These are phyloP conservation scores for Phania funesta DNA, from an alignment of 2,888 invertebrate genomes.

Conservation along the genomic window DNA sequence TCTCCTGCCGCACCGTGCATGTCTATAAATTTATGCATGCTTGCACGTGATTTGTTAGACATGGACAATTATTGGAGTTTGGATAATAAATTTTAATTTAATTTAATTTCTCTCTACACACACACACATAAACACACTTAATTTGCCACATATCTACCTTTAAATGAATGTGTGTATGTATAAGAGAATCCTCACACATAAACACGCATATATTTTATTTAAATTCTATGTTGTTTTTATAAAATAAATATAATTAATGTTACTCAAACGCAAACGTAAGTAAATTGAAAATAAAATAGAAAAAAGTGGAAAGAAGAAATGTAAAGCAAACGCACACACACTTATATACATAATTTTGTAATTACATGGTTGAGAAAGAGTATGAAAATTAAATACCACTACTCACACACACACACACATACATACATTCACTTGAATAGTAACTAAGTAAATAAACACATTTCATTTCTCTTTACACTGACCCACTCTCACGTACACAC, in stretches of 20 bases:
- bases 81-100: constrained; percentile 47
- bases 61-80: constrained; percentile 36
- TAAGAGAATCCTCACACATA: no score
- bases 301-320: neutral
- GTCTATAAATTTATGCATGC: neutral
- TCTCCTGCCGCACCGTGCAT: no score
- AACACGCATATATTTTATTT: constrained; percentile 27
- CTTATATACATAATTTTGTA: neutral
- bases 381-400: constrained; percentile 14
- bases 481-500: constrained; percentile 3
- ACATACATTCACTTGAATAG: neutral
- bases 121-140: neutral
- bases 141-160: neutral
- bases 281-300: constrained; percentile 26
- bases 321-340: neutral
- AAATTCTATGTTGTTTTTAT: constrained; percentile 22
- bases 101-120: neutral
- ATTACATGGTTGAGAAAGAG: neutral
- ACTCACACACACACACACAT: neutral
- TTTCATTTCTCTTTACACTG: neutral
- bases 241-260: constrained; percentile 58
- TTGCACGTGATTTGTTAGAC: constrained; percentile 15
- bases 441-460: no score
- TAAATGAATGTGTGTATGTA: no score
- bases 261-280: constrained; percentile 30